Conservation (phyloP, 2,888 invertebrate species). For the Stenoptilia bipunctidactyla region DNA sequence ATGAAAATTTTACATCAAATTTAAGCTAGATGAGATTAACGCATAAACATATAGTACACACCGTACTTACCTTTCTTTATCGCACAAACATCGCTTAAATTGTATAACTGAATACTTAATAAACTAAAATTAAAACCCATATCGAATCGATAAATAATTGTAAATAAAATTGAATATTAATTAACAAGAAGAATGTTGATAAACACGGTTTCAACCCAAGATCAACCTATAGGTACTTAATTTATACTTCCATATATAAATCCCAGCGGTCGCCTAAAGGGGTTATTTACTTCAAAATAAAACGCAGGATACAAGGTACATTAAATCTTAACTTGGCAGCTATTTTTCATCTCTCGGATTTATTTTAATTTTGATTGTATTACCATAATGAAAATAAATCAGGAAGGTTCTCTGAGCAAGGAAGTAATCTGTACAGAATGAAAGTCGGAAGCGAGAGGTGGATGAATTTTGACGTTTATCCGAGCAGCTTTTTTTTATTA, state of each 20-base stretch:
- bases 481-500: conserved; percentile 2
- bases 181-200: no score
- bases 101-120: no score
- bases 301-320: conserved; percentile 38
- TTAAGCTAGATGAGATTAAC: no score
- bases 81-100: no score
- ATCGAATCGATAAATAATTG: not conserved
- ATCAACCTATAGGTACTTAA: no score
- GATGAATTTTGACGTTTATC: conserved; percentile 6
- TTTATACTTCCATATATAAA: conserved; percentile 27
- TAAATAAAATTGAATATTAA: conserved; percentile 1
- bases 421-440: conserved; percentile 6
- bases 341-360: conserved; percentile 41
- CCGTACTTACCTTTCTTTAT: no score
- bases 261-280: conserved; percentile 4
- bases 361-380: conserved; percentile 51
- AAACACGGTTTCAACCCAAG: not conserved
- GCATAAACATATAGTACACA: no score
- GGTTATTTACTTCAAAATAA: conserved; percentile 8
- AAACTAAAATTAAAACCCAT: no score
- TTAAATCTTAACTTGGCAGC: conserved; percentile 45
- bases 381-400: conserved; percentile 47
- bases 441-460: conserved; percentile 7
- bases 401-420: conserved; percentile 22
- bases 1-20: no score